Conservation (phyloP, 2,888 invertebrate species). For the Tanypteryx hageni region DNA sequence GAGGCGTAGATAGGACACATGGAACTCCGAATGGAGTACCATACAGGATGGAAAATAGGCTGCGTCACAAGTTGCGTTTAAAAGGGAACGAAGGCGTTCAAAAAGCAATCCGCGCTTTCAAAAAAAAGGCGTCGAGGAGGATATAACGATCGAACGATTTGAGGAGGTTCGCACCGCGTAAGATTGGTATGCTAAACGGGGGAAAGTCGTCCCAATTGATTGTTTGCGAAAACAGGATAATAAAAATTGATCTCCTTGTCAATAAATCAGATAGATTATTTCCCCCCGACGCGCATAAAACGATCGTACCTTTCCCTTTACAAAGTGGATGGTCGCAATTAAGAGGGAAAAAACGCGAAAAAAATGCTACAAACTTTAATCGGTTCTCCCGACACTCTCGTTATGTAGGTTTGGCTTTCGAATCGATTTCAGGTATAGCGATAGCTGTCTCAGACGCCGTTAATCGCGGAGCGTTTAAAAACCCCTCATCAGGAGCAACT, state of each 20-base stretch:
- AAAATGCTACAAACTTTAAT: background rate
- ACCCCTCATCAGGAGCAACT: background rate
- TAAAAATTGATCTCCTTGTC: background rate
- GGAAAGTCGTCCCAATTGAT: background rate
- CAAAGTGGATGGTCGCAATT: background rate
- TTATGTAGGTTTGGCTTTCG: background rate
- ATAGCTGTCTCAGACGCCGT: background rate
- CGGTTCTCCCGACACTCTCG: background rate
- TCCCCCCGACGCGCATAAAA: background rate
- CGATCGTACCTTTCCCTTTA: too few relatives aligned
- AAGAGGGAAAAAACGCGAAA: too few relatives aligned
- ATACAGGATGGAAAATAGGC: background rate
- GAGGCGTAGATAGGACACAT: background rate
- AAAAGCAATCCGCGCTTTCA: background rate
- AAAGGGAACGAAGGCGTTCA: background rate
- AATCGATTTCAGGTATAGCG: background rate
- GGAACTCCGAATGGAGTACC: too few relatives aligned
- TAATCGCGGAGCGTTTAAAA: background rate
- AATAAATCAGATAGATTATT: constrained; percentile 5
- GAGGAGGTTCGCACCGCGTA: background rate
- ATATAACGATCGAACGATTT: background rate
- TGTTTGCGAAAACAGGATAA: background rate
- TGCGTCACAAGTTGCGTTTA: background rate
- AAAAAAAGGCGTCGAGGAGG: background rate
- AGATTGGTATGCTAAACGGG: constrained; percentile 8